A percentile compares a stretch with the other conserved stretches of the same genome.
phyloP scores from a whole-genome alignment of 2,113 vertebrate species.

The Pyrgilauda ruficollis region DNA sequence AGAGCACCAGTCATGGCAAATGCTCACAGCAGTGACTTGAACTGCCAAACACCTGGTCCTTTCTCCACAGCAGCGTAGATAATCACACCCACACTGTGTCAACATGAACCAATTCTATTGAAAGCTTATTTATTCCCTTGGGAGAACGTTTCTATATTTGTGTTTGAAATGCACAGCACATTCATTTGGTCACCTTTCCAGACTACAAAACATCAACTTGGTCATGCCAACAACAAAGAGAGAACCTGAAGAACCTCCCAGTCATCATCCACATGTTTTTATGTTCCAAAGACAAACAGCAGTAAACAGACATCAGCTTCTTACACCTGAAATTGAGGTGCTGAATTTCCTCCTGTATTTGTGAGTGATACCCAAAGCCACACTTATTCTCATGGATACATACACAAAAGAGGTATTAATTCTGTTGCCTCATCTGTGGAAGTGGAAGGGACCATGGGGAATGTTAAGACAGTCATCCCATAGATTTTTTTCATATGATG shows the following conservation, averaged over 20 bases:
- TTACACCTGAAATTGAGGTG: background rate
- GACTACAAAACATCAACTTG: rapidly evolving
- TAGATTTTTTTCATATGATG: background rate
- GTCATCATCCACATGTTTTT: background rate
- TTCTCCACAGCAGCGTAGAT: background rate
- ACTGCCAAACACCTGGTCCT: background rate
- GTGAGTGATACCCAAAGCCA: background rate
- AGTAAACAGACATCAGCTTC: background rate
- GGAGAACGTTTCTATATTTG: background rate
- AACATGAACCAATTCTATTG: background rate
- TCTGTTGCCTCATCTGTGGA: background rate
- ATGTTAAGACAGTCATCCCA: background rate
- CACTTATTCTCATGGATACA: rapidly evolving
- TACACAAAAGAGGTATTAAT: background rate
- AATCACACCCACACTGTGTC: background rate
- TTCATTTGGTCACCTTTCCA: background rate
- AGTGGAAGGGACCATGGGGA: background rate
- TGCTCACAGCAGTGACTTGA: background rate
- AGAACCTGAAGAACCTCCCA: background rate
- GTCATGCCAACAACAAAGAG: background rate
- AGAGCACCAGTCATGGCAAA: background rate
- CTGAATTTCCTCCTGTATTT: background rate
- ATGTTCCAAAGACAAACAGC: background rate
- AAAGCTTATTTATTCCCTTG: background rate
- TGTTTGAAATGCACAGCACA: background rate